phyloP scores from a whole-genome alignment of 1,140 invertebrate genomes.

The Drosophila parabipectinata region DNA sequence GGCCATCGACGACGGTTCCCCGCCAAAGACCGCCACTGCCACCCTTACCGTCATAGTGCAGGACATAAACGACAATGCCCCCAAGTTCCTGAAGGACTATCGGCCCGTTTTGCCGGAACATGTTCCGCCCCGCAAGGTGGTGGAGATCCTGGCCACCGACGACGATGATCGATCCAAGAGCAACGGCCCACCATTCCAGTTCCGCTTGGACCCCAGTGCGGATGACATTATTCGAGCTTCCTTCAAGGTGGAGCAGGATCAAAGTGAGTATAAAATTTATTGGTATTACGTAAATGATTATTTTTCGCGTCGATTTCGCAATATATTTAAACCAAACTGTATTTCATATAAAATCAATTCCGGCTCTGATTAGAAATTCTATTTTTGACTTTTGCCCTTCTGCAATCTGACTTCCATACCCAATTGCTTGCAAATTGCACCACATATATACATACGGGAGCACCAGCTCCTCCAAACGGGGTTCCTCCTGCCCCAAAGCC shows the following conservation, averaged over 20 bases:
- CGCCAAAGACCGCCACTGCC: slow-evolving; percentile 97
- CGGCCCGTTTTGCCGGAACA: slow-evolving; percentile 96
- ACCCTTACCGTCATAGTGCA: slow-evolving; percentile 97
- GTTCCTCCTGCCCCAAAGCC: not conserved
- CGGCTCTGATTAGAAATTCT: not conserved
- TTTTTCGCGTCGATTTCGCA: no score
- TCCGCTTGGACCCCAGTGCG: slow-evolving; percentile 95
- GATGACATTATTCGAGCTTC: slow-evolving; percentile 96
- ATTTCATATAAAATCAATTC: not conserved
- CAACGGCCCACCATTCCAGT: slow-evolving; percentile 97
- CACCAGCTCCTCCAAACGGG: no score
- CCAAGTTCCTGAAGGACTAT: slow-evolving; percentile 96
- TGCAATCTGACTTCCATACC: slow-evolving; percentile 16
- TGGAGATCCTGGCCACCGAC: slow-evolving; percentile 97
- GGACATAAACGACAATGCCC: slow-evolving; percentile 98
- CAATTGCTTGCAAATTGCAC: slow-evolving; percentile 50
- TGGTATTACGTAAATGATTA: not conserved
- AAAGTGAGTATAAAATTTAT: slow-evolving; percentile 87
- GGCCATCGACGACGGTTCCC: slow-evolving; percentile 97
- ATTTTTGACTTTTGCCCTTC: slow-evolving; percentile 10
- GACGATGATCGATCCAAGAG: slow-evolving; percentile 97
- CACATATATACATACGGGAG: not conserved
- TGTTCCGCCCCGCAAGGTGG: slow-evolving; percentile 93
- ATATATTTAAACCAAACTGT: not conserved
- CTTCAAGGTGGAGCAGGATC: slow-evolving; percentile 97